Evolutionary conservation across 2,888 invertebrate genomes (phyloP).

Genomic region (Chirona hameri): DNA sequence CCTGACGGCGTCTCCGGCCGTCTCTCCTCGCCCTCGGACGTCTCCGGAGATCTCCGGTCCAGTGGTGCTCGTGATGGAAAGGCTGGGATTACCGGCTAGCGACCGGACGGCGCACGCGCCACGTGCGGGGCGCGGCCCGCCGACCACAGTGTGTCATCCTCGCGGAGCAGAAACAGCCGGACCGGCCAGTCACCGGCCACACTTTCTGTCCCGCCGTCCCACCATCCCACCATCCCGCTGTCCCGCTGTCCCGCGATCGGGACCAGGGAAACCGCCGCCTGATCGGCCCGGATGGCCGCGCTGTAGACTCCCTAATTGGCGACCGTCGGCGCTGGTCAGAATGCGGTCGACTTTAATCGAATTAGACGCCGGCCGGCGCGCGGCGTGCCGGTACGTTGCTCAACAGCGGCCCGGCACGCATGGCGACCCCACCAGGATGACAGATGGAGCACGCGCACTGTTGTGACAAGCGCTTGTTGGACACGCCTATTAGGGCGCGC

Average conservation of each 20-base stretch:
- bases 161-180: no score
- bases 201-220: no score
- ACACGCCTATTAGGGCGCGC: background rate
- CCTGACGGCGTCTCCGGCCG: background rate
- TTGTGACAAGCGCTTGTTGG: background rate
- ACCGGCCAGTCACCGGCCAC: no score
- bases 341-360: background rate
- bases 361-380: background rate
- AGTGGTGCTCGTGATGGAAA: background rate
- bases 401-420: background rate
- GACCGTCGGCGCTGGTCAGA: background rate
- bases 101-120: no score
- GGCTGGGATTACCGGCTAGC: background rate
- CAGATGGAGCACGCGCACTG: background rate
- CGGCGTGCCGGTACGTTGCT: background rate
- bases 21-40: background rate
- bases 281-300: background rate
- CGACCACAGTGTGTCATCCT: no score
- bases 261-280: background rate
- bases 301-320: background rate
- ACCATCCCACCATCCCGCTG: background rate
- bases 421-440: background rate
- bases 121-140: no score
- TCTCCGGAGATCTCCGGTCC: background rate
- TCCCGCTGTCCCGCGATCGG: no score